Conservation (phyloP, 2,888 invertebrate species). For the Protodeltote pygarga region DNA sequence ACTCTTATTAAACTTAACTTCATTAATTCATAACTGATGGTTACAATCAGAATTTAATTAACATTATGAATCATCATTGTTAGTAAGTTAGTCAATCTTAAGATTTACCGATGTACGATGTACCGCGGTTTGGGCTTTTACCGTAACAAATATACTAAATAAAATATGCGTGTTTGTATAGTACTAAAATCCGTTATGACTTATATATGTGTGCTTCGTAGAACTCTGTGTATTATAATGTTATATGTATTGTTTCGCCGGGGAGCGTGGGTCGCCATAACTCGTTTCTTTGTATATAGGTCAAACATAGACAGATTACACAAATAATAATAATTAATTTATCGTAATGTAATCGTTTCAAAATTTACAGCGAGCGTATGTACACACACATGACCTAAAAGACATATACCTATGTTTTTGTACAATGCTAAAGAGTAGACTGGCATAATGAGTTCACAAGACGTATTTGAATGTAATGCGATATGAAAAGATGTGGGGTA, state of each 20-base stretch:
- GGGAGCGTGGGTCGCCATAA: conserved; percentile 63
- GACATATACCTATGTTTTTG: conserved; percentile 47
- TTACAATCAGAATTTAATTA: too few species aligned
- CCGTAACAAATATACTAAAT: conserved; percentile 61
- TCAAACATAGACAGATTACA: conserved; percentile 36
- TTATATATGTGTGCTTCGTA: conserved; percentile 57
- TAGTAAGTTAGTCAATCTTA: too few species aligned
- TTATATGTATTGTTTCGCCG: conserved; percentile 69
- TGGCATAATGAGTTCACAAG: conserved; percentile 68
- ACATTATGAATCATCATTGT: too few species aligned
- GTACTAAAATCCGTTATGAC: conserved; percentile 56
- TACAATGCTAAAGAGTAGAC: conserved; percentile 58
- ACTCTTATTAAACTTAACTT: too few species aligned
- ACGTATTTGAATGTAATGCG: conserved; percentile 69
- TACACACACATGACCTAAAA: conserved; percentile 47
- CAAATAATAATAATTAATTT: conserved; percentile 19
- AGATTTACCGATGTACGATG: too few species aligned
- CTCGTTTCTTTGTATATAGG: conserved; percentile 57
- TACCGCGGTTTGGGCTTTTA: too few species aligned
- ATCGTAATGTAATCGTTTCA: conserved; percentile 39
- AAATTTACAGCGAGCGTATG: conserved; percentile 29
- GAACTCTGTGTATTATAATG: conserved; percentile 56
- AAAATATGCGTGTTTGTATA: conserved; percentile 59
- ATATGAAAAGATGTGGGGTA: conserved; percentile 79
- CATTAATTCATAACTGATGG: too few species aligned